Conservation (phyloP, 2,888 invertebrate genomes). For the Smittia aterrima region DNA sequence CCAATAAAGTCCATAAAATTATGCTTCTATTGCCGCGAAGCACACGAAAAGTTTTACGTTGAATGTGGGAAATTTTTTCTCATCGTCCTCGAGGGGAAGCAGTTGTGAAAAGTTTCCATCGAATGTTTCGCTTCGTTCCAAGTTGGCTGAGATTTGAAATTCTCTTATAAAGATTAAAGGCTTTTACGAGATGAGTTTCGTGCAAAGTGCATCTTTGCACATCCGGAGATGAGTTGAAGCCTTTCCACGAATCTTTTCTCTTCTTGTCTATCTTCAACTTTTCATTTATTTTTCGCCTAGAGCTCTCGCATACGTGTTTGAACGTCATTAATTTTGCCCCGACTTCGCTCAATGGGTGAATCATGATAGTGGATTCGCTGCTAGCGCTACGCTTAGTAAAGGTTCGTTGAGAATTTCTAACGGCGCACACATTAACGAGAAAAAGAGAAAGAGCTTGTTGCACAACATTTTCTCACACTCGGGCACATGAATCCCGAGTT, state of each 20-base stretch:
- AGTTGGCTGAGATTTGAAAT: too few relatives aligned
- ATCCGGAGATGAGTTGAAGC: too few relatives aligned
- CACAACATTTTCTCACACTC: background rate
- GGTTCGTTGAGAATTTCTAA: background rate
- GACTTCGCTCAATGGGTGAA: background rate
- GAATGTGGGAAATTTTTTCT: background rate
- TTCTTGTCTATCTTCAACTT: background rate
- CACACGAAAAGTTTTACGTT: background rate
- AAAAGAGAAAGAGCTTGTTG: background rate
- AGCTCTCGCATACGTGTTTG: conserved; percentile 1
- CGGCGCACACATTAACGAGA: background rate
- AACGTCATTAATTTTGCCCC: conserved; percentile 6
- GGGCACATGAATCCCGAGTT: background rate
- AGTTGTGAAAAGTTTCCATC: too few relatives aligned
- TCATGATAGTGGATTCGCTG: background rate
- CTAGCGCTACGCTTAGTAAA: background rate
- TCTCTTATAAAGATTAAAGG: too few relatives aligned
- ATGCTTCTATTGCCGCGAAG: conserved; percentile 2
- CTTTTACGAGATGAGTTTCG: too few relatives aligned
- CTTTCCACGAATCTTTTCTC: background rate
- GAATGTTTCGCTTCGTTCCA: too few relatives aligned
- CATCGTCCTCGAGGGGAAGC: too few relatives aligned
- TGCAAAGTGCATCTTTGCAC: too few relatives aligned
- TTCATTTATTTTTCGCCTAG: background rate
- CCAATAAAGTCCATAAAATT: conserved; percentile 8